phyloP scores from a whole-genome alignment of 2,113 vertebrate genomes.

The Lasiurus borealis region DNA sequence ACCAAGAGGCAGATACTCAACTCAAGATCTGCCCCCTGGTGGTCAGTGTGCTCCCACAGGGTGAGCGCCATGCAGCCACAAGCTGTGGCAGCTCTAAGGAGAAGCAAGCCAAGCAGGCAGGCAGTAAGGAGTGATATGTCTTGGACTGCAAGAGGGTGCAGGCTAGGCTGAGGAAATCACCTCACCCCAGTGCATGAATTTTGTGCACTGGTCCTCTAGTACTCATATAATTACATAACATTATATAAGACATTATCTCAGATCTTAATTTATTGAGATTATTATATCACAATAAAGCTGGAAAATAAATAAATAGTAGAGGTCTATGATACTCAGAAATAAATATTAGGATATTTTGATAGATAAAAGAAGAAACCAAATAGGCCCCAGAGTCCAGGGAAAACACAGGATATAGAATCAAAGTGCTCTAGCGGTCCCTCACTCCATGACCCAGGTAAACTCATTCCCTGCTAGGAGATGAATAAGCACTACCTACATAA shows the following conservation, averaged over 20 bases:
- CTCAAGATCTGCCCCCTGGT: too few relatives aligned
- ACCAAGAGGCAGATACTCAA: too few relatives aligned
- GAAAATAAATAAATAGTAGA: background rate
- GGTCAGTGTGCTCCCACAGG: too few relatives aligned
- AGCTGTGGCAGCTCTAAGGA: too few relatives aligned
- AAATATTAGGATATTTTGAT: background rate
- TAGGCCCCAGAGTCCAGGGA: background rate
- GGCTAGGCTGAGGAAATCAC: too few relatives aligned
- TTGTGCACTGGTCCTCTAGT: too few relatives aligned
- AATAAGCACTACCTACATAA: background rate
- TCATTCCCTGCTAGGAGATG: background rate
- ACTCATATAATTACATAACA: background rate
- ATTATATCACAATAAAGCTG: background rate
- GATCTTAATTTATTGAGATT: background rate
- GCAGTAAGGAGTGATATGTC: too few relatives aligned
- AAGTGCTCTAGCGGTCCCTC: background rate
- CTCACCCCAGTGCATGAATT: too few relatives aligned
- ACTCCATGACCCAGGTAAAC: background rate
- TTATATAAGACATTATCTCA: background rate
- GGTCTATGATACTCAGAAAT: background rate
- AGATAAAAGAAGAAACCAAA: background rate
- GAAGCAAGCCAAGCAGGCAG: too few relatives aligned
- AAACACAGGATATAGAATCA: background rate
- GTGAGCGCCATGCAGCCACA: too few relatives aligned
- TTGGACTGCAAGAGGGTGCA: too few relatives aligned